phyloP scores from a whole-genome alignment of 2,888 invertebrate genomes.

The Trachelus stipa region DNA sequence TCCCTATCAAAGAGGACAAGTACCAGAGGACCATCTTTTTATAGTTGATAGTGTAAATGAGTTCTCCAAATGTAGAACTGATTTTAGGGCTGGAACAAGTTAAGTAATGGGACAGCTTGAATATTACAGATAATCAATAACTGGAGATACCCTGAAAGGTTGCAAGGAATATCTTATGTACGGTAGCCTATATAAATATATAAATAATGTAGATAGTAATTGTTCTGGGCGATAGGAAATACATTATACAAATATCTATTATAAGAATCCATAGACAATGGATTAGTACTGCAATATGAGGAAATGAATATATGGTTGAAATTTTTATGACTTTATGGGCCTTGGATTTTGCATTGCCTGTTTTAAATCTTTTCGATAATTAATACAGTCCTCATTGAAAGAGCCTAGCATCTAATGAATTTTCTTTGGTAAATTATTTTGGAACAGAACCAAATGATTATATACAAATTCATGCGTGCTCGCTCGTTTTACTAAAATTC shows the following conservation, averaged over 20 bases:
- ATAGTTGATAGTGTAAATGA: neutral
- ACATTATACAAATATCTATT: neutral
- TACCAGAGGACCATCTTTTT: neutral
- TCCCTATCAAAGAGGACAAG: neutral
- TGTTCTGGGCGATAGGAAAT: neutral
- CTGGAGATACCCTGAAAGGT: neutral
- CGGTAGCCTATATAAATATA: neutral
- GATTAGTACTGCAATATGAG: neutral
- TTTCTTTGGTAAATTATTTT: neutral
- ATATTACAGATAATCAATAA: neutral
- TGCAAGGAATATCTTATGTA: neutral
- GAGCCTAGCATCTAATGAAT: neutral
- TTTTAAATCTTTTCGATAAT: neutral
- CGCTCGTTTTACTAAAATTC: too few species aligned
- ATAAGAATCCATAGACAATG: neutral
- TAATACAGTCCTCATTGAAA: too few species aligned
- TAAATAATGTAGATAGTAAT: neutral
- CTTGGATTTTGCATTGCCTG: neutral
- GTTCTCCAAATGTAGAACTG: neutral
- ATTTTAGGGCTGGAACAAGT: neutral
- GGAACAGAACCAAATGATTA: too few species aligned
- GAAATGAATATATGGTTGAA: neutral
- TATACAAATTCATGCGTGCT: too few species aligned
- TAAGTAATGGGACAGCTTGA: neutral
- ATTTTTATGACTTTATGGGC: neutral